Conservation (phyloP, 2,797 vertebrate genomes). For the Myotis vivesi region DNA sequence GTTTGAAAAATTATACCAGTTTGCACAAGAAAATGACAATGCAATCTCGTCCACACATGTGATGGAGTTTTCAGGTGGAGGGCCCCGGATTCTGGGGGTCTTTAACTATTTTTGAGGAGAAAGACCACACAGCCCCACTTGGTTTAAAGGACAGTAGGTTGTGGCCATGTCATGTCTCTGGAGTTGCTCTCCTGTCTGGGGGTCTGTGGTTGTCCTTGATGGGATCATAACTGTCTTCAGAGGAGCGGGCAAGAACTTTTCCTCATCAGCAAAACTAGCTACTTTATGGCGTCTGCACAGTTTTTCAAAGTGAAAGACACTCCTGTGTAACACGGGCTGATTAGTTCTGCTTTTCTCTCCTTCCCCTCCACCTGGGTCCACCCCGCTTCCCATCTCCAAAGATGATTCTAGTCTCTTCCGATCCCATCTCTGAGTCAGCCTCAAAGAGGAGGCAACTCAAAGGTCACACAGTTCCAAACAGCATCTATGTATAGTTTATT, state of each 20-base stretch:
- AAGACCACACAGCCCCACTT: not conserved
- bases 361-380: not conserved
- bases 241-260: not conserved
- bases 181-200: accelerated
- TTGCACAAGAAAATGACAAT: constrained; percentile 59
- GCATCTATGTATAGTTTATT: constrained; percentile 21
- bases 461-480: constrained; percentile 62
- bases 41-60: constrained; percentile 34
- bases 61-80: constrained; percentile 59
- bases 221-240: not conserved
- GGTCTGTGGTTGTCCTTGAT: not conserved
- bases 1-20: constrained; percentile 79
- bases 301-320: not conserved
- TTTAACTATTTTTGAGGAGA: not conserved
- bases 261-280: not conserved
- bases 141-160: not conserved
- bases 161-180: not conserved
- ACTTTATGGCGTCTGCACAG: not conserved
- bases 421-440: constrained; percentile 14
- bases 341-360: not conserved
- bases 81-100: not conserved
- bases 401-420: not conserved
- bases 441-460: constrained; percentile 50
- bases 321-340: not conserved
- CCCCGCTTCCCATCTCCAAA: not conserved